A percentile compares a stretch with the other conserved stretches of the same genome.
phyloP scores from a whole-genome alignment of 1,140 invertebrate genomes.

The Galendromus occidentalis region DNA sequence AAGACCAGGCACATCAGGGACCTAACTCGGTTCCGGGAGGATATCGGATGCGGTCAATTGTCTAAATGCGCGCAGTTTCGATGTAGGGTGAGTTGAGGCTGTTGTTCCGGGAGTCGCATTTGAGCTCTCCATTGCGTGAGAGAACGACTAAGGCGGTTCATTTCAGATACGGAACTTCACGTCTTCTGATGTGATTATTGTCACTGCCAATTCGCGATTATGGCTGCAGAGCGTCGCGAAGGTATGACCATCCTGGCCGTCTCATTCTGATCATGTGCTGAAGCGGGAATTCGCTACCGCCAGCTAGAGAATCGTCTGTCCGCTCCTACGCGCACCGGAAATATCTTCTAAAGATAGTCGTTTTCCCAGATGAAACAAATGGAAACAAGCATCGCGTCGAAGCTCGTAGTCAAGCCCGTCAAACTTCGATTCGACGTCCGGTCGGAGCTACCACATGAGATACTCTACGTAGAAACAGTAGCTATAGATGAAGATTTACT shows the following conservation, averaged over 20 bases:
- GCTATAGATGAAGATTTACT: constrained; percentile 1
- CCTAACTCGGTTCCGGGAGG: neutral
- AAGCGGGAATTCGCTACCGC: too few species aligned
- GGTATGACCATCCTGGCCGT: too few species aligned
- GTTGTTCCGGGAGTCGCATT: too few species aligned
- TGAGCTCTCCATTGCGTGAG: too few species aligned
- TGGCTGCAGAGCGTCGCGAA: constrained; percentile 3
- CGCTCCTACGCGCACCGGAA: too few species aligned
- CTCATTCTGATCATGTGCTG: too few species aligned
- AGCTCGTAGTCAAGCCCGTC: neutral
- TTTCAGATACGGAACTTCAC: neutral
- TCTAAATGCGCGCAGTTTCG: constrained; percentile 5
- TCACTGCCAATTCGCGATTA: neutral
- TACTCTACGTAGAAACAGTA: neutral
- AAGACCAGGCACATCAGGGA: neutral
- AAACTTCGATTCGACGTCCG: constrained; percentile 6
- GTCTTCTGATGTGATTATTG: neutral
- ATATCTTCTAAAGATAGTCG: too few species aligned
- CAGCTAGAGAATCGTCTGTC: too few species aligned
- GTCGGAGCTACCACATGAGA: neutral
- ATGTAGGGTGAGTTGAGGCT: neutral
- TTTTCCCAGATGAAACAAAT: neutral
- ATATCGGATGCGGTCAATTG: neutral
- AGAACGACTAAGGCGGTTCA: too few species aligned
- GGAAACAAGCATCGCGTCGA: constrained; percentile 3